These are phyloP conservation scores for Gnatocerus cornutus DNA, from an alignment of 2,888 invertebrate genomes.

Conservation along the genomic window DNA sequence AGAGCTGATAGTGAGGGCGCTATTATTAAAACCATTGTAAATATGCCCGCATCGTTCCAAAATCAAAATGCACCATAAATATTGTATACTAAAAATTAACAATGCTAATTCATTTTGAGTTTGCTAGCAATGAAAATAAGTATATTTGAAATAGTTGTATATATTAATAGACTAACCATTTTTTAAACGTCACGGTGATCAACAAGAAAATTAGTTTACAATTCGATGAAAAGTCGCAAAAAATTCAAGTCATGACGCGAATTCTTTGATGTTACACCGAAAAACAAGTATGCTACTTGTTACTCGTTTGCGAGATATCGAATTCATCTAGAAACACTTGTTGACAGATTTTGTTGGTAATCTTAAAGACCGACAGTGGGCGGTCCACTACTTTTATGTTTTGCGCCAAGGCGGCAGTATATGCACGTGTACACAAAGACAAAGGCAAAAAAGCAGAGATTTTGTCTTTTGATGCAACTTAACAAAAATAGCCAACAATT, in stretches of 20 bases:
- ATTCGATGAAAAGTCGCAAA: constrained; percentile 25
- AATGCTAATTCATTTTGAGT: background rate
- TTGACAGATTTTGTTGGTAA: constrained; percentile 51
- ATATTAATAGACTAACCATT: constrained; percentile 1
- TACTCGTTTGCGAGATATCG: constrained; percentile 30
- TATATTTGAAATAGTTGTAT: constrained; percentile 1
- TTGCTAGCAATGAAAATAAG: background rate
- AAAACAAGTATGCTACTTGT: constrained; percentile 49
- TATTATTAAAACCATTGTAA: constrained; percentile 16
- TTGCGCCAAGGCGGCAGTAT: constrained; percentile 31
- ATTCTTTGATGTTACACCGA: constrained; percentile 42
- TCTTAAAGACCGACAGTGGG: constrained; percentile 46
- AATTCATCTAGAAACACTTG: constrained; percentile 48
- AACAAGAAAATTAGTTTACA: constrained; percentile 6
- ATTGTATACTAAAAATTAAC: background rate
- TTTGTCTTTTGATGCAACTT: too few species aligned
- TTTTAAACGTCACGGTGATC: too few species aligned
- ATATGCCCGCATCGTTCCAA: constrained; percentile 29
- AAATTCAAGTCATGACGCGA: constrained; percentile 15
- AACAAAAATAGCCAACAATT: too few species aligned
- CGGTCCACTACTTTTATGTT: constrained; percentile 42
- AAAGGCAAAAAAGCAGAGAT: too few species aligned
- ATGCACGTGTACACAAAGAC: constrained; percentile 41
- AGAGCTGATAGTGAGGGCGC: background rate
- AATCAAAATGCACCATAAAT: background rate